Percentiles rank a stretch among this genome's conserved stretches.
phyloP scores from a whole-genome alignment of 1,140 invertebrate genomes.

The Drosophila ohnishii region DNA sequence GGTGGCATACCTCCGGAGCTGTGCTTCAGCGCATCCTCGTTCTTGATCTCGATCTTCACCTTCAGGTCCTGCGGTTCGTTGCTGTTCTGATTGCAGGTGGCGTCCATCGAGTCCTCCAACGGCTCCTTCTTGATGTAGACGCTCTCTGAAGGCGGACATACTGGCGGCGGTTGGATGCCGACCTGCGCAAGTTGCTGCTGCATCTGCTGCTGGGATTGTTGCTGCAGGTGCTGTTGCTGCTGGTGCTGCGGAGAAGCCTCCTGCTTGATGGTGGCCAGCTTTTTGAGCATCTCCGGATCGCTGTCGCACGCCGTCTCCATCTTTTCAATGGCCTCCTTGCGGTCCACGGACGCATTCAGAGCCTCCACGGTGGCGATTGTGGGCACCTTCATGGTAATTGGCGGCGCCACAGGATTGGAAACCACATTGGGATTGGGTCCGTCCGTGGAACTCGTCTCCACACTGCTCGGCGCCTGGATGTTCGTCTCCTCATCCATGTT shows the following conservation, averaged over 20 bases:
- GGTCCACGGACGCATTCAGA: conserved; percentile 74
- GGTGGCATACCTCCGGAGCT: conserved; percentile 49
- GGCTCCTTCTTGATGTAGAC: conserved; percentile 83
- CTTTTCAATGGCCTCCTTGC: conserved; percentile 72
- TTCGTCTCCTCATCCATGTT: conserved; percentile 82
- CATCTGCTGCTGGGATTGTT: conserved; percentile 65
- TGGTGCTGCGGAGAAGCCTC: conserved; percentile 61
- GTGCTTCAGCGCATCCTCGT: conserved; percentile 66
- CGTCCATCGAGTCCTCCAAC: conserved; percentile 82
- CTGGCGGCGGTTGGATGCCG: conserved; percentile 44
- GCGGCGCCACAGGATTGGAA: conserved; percentile 20
- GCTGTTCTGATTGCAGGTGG: conserved; percentile 81
- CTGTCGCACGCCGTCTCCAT: conserved; percentile 65
- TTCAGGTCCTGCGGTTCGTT: conserved; percentile 83
- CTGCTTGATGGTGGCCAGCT: conserved; percentile 81
- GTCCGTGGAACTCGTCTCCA: conserved; percentile 35
- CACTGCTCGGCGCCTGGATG: conserved; percentile 71
- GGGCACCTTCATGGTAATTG: conserved; percentile 73
- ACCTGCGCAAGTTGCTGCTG: conserved; percentile 53
- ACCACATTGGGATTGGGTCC: conserved; percentile 29
- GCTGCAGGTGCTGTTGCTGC: conserved; percentile 75
- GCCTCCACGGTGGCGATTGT: conserved; percentile 79
- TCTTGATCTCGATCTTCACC: conserved; percentile 82
- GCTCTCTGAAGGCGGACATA: conserved; percentile 50
- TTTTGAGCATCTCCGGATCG: conserved; percentile 80